Base-by-base conservation (phyloP, 2,113 vertebrate genomes). In the Seriola aureovittata region DNA sequence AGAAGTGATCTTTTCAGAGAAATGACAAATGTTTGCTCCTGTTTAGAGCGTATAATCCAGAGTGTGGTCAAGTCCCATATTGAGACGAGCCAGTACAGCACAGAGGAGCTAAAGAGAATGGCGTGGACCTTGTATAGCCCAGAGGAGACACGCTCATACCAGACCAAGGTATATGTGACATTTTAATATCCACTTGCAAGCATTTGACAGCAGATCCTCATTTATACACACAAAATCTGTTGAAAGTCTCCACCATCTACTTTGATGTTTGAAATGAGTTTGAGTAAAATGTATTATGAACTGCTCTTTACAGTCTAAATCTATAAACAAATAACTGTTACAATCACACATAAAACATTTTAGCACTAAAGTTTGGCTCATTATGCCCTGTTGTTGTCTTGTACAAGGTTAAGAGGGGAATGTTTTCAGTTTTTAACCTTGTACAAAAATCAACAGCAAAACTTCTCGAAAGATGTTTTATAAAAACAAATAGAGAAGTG, bases 21-120 rank as follows among this genome's bases (percentile, higher is more conserved):
- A 36, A 17, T 74, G 48, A 8, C 34, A 62, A 38, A 36, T 62
- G 59, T 74, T 36, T 63, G 44, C n/a, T 29, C 84, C 60, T 1
- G 52, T n/a, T 74, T 90, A 98, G 97, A 98, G 70, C 94, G 89
- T 2, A 93, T 97, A 32, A 94, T 95, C 12, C 97, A 98, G 93
- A 98, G 95, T 19, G 96, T 98, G 92, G 92, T 97, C 72, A 97
- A 97, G 90, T 98, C 97, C 0, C 97, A 98, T 74, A 88, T 96
- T 44, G 97, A 98, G 92, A 98, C 97, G 0, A 96, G 96, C 82
- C 97, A 97, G 89, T 97, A 97, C 94, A 96, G 95, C 0, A 89
- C 93, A 0, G 97, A 97, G 85, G 97, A 98, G 88, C 93, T 98
- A 65, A 97, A 97, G 91, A 95, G 94, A 81, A 91, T 98, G 75